Percentiles rank a stretch among this genome's conserved stretches.
phyloP scores from a whole-genome alignment of 2,113 vertebrate genomes.

The Dasypus novemcinctus region DNA sequence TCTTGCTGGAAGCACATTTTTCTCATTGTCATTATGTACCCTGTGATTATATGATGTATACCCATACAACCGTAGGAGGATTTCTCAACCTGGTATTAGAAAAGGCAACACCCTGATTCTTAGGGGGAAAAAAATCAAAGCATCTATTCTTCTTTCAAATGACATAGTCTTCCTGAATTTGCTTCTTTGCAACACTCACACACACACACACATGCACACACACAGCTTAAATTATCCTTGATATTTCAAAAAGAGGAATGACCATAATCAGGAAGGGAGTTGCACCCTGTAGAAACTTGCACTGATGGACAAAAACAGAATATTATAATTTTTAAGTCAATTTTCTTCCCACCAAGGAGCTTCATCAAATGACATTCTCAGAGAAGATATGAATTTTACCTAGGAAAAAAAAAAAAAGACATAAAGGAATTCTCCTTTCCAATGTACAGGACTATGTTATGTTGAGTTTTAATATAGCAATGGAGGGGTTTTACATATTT shows the following conservation, averaged over 20 bases:
- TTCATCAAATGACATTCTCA: neutral
- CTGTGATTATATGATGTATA: constrained; percentile 25
- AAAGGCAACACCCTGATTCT: constrained; percentile 42
- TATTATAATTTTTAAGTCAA: neutral
- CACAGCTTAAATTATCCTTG: neutral
- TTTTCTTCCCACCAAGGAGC: neutral
- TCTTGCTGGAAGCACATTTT: neutral
- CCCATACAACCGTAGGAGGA: neutral
- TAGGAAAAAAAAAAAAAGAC: neutral
- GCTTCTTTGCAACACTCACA: neutral
- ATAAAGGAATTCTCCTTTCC: neutral
- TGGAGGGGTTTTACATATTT: neutral
- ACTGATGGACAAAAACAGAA: neutral
- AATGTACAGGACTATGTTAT: neutral
- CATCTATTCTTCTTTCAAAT: constrained; percentile 41
- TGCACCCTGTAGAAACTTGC: neutral
- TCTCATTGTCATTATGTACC: constrained; percentile 36
- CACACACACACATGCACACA: fast-evolving
- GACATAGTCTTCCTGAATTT: constrained; percentile 23
- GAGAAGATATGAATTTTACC: neutral
- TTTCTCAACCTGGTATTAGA: constrained; percentile 7
- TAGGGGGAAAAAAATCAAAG: constrained; percentile 49
- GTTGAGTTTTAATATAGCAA: neutral
- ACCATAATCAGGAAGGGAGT: neutral
- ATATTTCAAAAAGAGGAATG: constrained; percentile 10